Conservation (phyloP, 2,888 invertebrate species). For the Anagyrus pseudococci region DNA sequence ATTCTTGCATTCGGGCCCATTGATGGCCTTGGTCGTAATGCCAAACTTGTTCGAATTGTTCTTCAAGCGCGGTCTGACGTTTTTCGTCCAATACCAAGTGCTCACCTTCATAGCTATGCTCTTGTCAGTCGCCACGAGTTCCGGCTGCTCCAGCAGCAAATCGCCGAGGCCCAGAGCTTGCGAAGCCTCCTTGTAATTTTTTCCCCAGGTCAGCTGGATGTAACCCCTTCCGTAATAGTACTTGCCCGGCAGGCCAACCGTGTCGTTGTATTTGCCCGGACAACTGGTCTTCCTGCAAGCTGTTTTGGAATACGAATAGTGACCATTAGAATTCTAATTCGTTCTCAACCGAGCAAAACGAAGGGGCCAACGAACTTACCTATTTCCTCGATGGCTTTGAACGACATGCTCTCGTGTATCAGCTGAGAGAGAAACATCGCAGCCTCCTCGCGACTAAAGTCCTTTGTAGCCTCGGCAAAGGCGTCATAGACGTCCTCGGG, state of each 20-base stretch:
- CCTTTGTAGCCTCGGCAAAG: too few species aligned
- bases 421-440: constrained; percentile 88
- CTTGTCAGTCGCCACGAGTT: constrained; percentile 14
- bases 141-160: constrained; percentile 10
- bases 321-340: too few species aligned
- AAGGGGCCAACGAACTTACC: too few species aligned
- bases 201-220: constrained; percentile 31
- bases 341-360: too few species aligned
- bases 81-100: constrained; percentile 19
- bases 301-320: too few species aligned
- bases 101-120: constrained; percentile 17
- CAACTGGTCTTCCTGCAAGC: too few species aligned
- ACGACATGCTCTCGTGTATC: too few species aligned
- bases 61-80: constrained; percentile 7
- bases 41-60: constrained; percentile 9
- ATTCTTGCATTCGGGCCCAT: neutral
- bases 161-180: constrained; percentile 25
- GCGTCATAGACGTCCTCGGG: too few species aligned
- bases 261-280: too few species aligned
- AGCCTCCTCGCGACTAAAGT: constrained; percentile 77
- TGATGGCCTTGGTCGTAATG: neutral
- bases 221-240: constrained; percentile 25
- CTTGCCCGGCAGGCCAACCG: constrained; percentile 17
- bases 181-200: constrained; percentile 24
- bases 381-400: too few species aligned